A percentile compares a stretch with the other conserved stretches of the same genome.
Conservation (phyloP, 2,113 vertebrate species). For the Calcarius ornatus region DNA sequence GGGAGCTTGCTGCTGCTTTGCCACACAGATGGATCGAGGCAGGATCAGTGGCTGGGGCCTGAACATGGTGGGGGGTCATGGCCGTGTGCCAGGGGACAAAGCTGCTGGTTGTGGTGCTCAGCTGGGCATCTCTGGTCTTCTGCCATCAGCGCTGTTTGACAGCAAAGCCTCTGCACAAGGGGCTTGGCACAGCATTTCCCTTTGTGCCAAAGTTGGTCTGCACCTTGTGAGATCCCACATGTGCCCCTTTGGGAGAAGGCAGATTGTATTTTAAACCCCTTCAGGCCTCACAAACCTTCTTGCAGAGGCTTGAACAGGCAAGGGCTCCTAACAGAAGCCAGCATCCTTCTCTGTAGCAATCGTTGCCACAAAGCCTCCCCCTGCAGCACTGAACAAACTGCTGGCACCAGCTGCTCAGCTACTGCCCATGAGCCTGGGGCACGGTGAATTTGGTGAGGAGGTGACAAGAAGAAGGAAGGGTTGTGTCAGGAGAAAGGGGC, state of each 20-base stretch:
- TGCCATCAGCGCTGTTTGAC: neutral
- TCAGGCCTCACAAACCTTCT: neutral
- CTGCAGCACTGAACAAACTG: neutral
- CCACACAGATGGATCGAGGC: neutral
- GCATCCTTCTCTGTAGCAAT: neutral
- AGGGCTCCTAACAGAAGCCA: neutral
- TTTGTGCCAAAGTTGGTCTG: neutral
- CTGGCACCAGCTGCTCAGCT: neutral
- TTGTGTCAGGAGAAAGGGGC: neutral
- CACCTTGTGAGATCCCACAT: neutral
- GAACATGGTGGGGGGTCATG: accelerated
- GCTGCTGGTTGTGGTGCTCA: neutral
- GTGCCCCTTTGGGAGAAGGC: neutral
- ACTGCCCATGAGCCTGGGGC: neutral
- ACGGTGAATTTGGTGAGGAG: neutral
- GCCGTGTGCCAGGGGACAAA: neutral
- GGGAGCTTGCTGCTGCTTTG: neutral
- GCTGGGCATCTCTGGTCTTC: neutral
- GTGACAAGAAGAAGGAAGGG: neutral
- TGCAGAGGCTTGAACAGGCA: neutral
- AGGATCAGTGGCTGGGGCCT: neutral
- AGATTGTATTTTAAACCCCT: neutral
- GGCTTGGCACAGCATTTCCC: neutral
- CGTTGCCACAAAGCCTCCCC: neutral
- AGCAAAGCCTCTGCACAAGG: neutral